A percentile compares a stretch with the other conserved stretches of the same genome.
These are phyloP conservation scores for Manduca sexta DNA, from an alignment of 1,140 invertebrate genomes.

Conservation along the genomic window DNA sequence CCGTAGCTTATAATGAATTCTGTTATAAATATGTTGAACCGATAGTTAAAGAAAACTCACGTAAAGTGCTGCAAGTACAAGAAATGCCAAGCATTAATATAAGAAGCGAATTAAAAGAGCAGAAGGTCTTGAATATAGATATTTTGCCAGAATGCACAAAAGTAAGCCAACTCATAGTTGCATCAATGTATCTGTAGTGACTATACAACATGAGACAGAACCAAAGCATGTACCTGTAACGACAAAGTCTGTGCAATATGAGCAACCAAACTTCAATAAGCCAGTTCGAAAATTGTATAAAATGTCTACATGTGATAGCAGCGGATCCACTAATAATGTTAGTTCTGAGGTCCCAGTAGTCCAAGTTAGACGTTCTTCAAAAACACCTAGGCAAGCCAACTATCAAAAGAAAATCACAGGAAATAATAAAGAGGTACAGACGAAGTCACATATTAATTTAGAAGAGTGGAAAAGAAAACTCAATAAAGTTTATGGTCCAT, in stretches of 20 bases:
- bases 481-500: slow-evolving; percentile 43
- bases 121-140: slow-evolving; percentile 64
- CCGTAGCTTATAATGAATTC: slow-evolving; percentile 47
- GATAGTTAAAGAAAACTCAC: slow-evolving; percentile 15
- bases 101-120: slow-evolving; percentile 62
- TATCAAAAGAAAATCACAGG: slow-evolving; percentile 13
- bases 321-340: slow-evolving; percentile 39
- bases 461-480: slow-evolving; percentile 55
- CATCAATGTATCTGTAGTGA: slow-evolving; percentile 51
- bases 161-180: slow-evolving; percentile 12
- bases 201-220: slow-evolving; percentile 34
- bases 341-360: too few species aligned
- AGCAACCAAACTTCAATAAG: slow-evolving; percentile 10
- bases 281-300: slow-evolving; percentile 42
- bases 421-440: slow-evolving; percentile 17
- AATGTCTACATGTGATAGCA: slow-evolving; percentile 51
- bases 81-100: slow-evolving; percentile 66
- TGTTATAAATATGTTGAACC: slow-evolving; percentile 39
- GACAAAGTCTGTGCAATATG: not conserved
- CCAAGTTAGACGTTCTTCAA: slow-evolving; percentile 16
- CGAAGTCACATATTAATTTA: slow-evolving; percentile 23
- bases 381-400: slow-evolving; percentile 10
- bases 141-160: slow-evolving; percentile 44
- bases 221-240: slow-evolving; percentile 6
- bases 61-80: slow-evolving; percentile 49